Evolutionary conservation across 2,888 invertebrate species (phyloP).

Genomic region (Chloromyia formosa): DNA sequence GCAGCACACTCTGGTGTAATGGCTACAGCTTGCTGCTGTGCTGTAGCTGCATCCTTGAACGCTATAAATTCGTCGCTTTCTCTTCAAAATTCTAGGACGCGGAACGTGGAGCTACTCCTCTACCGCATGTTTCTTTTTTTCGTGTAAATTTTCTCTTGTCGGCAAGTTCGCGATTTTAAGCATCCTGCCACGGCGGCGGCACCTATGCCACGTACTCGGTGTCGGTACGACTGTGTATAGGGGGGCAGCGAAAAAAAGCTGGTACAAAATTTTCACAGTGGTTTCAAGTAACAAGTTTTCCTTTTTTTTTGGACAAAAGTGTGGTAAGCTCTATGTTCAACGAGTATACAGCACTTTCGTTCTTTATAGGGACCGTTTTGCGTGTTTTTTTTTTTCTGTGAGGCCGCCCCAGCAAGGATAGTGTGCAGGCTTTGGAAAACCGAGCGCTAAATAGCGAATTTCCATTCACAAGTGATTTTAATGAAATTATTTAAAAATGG

Average conservation of each 20-base stretch:
- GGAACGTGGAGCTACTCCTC: background rate
- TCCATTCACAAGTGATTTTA: conserved; percentile 39
- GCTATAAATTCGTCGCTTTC: conserved; percentile 26
- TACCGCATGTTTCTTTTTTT: background rate
- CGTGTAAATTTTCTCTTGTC: conserved; percentile 21
- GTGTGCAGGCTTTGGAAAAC: background rate
- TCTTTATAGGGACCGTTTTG: background rate
- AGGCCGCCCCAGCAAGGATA: background rate
- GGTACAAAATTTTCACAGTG: conserved; percentile 18
- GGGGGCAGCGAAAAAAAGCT: background rate
- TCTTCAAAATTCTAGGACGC: conserved; percentile 1
- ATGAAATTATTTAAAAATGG: conserved; percentile 37
- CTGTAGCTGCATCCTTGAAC: background rate
- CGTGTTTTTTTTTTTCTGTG: background rate
- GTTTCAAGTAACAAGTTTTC: conserved; percentile 34
- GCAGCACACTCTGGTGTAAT: conserved; percentile 9
- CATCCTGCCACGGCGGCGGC: background rate
- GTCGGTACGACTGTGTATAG: no score
- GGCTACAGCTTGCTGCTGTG: conserved; percentile 19
- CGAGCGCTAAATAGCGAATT: conserved; percentile 40
- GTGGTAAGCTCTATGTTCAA: background rate
- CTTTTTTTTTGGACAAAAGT: background rate
- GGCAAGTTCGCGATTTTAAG: conserved; percentile 20
- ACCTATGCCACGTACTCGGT: no score
- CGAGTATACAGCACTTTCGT: conserved; percentile 18